Percentiles rank a stretch among this genome's conserved stretches.
Conservation (phyloP, 1,140 invertebrate species). For the Orius laevigatus region DNA sequence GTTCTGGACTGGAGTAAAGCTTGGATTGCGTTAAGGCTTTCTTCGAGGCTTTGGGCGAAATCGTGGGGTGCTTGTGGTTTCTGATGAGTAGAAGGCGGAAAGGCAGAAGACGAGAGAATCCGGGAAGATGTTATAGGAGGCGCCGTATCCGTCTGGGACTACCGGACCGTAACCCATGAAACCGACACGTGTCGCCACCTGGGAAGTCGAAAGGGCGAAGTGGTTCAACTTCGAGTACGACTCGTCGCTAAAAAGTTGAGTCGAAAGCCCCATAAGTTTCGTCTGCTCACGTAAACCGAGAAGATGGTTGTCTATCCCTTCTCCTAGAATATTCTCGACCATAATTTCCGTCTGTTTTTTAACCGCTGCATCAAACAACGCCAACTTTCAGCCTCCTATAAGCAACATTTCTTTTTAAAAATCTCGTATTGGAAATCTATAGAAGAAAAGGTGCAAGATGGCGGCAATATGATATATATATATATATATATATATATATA, state of each 20-base stretch:
- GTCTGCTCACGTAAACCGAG: constrained; percentile 77
- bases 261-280: constrained; percentile 40
- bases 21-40: constrained; percentile 68
- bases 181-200: constrained; percentile 69
- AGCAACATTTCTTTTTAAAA: no score
- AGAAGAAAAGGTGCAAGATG: no score
- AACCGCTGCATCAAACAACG: constrained; percentile 73
- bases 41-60: constrained; percentile 68
- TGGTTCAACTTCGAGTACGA: constrained; percentile 71
- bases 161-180: constrained; percentile 98
- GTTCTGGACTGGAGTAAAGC: constrained; percentile 29
- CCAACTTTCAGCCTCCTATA: constrained; percentile 49
- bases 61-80: constrained; percentile 63
- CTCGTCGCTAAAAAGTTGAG: constrained; percentile 65
- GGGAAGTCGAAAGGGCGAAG: constrained; percentile 91
- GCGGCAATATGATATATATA: no score
- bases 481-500: no score
- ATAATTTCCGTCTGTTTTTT: constrained; percentile 84
- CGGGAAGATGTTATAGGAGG: constrained; percentile 82
- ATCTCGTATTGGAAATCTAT: no score
- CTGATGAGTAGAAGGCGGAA: constrained; percentile 73
- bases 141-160: constrained; percentile 93
- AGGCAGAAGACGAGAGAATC: constrained; percentile 80
- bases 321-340: constrained; percentile 83
- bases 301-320: constrained; percentile 92